phyloP scores from a whole-genome alignment of 2,797 vertebrate genomes.

The Argya squamiceps region DNA sequence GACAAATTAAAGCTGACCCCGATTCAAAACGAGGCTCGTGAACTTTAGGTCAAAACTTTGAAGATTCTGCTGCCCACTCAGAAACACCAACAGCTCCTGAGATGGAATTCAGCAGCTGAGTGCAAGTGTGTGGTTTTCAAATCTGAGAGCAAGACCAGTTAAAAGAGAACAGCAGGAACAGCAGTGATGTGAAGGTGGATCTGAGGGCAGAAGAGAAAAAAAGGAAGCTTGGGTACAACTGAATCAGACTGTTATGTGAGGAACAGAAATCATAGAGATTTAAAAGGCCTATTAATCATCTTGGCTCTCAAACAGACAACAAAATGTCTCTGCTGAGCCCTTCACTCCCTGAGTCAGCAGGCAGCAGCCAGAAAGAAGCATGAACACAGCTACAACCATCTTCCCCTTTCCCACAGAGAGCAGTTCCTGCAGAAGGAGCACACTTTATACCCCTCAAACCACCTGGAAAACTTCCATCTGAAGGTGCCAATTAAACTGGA shows the following conservation, averaged over 20 bases:
- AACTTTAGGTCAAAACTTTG: not conserved
- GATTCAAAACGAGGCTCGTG: not conserved
- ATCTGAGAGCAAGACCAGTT: not conserved
- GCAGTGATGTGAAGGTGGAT: not conserved
- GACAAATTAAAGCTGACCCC: constrained; percentile 1
- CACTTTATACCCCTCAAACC: not conserved
- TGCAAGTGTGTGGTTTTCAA: not conserved
- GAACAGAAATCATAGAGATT: not conserved
- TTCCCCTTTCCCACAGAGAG: not conserved
- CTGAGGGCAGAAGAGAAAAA: not conserved
- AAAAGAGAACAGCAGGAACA: not conserved
- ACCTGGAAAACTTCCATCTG: not conserved
- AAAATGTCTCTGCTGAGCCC: not conserved
- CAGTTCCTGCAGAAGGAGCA: not conserved
- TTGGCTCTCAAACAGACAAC: not conserved
- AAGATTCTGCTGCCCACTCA: not conserved
- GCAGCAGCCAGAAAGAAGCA: not conserved
- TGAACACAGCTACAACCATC: not conserved
- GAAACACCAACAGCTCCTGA: not conserved
- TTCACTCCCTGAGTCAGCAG: not conserved
- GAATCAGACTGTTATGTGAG: not conserved
- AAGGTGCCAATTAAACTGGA: not conserved
- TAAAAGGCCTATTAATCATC: not conserved
- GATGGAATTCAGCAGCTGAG: not conserved
- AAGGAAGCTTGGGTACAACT: not conserved